A percentile compares a stretch with the other conserved stretches of the same genome.
These are phyloP conservation scores for Pachliopta kotzebuea DNA, from an alignment of 2,888 invertebrate species.

Conservation along the genomic window DNA sequence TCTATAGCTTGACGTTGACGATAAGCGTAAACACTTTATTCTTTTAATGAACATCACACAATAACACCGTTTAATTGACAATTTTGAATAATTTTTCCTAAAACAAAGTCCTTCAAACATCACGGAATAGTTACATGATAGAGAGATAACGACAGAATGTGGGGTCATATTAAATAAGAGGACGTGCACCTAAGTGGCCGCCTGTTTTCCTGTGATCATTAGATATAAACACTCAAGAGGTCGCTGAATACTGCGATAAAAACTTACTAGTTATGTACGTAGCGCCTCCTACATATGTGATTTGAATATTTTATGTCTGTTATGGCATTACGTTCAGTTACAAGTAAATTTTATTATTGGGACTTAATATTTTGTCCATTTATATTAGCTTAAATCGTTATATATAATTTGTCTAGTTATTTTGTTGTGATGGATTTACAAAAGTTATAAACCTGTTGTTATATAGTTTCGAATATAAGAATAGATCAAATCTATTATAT, in stretches of 20 bases:
- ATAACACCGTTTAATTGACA: not conserved
- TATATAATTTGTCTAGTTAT: not conserved
- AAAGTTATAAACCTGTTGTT: too few species aligned
- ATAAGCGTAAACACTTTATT: not conserved
- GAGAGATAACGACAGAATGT: conserved; percentile 34
- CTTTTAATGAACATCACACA: not conserved
- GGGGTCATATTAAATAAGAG: conserved; percentile 41
- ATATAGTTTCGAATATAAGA: too few species aligned
- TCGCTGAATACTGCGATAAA: conserved; percentile 41
- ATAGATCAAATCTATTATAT: too few species aligned
- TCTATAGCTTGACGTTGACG: not conserved
- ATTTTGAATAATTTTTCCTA: conserved; percentile 15
- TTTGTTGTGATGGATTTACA: not conserved
- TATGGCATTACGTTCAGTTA: not conserved
- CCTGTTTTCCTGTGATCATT: conserved; percentile 44
- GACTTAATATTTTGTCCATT: not conserved
- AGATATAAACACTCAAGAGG: conserved; percentile 50
- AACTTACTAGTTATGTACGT: conserved; percentile 31
- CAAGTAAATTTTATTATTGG: not conserved
- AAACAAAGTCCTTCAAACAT: conserved; percentile 27
- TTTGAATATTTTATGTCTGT: not conserved
- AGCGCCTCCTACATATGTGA: not conserved
- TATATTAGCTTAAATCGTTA: not conserved
- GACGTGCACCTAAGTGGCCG: conserved; percentile 35
- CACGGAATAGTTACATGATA: conserved; percentile 40